Percentiles rank a stretch among this genome's conserved stretches.
Conservation (phyloP, 2,888 invertebrate genomes). For the Drosophila cracens region DNA sequence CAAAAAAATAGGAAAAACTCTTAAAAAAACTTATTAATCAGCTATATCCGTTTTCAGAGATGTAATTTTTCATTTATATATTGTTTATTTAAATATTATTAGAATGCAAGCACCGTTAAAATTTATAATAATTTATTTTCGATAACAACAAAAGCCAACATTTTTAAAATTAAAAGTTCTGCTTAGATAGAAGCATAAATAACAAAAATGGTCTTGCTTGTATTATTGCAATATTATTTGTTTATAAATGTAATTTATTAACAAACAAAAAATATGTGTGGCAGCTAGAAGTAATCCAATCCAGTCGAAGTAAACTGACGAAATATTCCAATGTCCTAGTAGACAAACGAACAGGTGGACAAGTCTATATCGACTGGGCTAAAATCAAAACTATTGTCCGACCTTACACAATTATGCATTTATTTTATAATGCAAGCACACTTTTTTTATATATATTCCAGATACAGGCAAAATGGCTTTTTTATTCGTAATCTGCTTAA, state of each 20-base stretch:
- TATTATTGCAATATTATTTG: not conserved
- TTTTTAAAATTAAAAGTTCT: not conserved
- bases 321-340: not conserved
- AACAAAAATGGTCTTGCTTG: not conserved
- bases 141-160: not conserved
- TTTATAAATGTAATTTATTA: not conserved
- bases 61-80: not conserved
- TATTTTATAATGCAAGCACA: not conserved
- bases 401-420: not conserved
- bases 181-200: not conserved
- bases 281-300: not conserved
- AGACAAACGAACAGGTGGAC: not conserved
- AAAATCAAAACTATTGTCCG: not conserved
- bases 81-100: not conserved
- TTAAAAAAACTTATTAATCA: not conserved
- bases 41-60: not conserved
- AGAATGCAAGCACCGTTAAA: not conserved
- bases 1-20: not conserved
- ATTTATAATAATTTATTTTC: not conserved
- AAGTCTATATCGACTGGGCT: not conserved
- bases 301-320: not conserved
- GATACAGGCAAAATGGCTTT: not conserved
- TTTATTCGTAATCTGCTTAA: not conserved
- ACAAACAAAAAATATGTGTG: not conserved
- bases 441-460: not conserved